phyloP scores from a whole-genome alignment of 2,113 vertebrate genomes.

The Muntiacus muntjak region DNA sequence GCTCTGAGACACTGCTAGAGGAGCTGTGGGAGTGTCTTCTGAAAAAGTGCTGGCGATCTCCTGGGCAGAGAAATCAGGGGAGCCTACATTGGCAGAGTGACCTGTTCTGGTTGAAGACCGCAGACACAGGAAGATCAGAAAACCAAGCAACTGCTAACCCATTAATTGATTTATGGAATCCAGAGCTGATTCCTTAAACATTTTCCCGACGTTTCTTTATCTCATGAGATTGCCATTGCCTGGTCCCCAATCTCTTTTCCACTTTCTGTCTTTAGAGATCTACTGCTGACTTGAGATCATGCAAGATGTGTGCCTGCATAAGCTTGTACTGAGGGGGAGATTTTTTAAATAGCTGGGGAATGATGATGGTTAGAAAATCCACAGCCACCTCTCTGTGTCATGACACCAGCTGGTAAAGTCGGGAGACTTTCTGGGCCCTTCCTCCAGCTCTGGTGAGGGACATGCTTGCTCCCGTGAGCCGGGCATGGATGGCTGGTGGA shows the following conservation, averaged over 20 bases:
- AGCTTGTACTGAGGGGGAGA: not conserved
- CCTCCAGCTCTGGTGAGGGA: rapidly evolving
- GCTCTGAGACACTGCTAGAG: constrained; percentile 70
- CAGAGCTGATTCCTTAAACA: not conserved
- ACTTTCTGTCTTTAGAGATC: not conserved
- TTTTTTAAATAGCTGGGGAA: too few relatives aligned
- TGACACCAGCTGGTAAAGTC: not conserved
- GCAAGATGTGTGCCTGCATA: rapidly evolving
- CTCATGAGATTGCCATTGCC: too few relatives aligned
- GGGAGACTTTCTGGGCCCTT: rapidly evolving
- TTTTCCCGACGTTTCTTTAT: not conserved
- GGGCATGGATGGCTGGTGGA: rapidly evolving
- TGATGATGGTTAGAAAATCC: rapidly evolving
- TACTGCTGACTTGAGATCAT: not conserved
- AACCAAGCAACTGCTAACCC: not conserved
- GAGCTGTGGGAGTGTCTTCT: constrained; percentile 79
- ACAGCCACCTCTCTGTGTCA: rapidly evolving
- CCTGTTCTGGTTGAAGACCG: not conserved
- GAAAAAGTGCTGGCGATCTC: constrained; percentile 74
- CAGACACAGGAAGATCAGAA: not conserved
- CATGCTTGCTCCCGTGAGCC: too few relatives aligned
- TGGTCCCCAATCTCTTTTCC: too few relatives aligned
- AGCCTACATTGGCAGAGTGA: constrained; percentile 51
- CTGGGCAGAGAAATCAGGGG: constrained; percentile 78
- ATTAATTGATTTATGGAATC: not conserved